Base-by-base conservation (phyloP, 2,797 vertebrate species). In the Schizopygopsis pylzovi region DNA sequence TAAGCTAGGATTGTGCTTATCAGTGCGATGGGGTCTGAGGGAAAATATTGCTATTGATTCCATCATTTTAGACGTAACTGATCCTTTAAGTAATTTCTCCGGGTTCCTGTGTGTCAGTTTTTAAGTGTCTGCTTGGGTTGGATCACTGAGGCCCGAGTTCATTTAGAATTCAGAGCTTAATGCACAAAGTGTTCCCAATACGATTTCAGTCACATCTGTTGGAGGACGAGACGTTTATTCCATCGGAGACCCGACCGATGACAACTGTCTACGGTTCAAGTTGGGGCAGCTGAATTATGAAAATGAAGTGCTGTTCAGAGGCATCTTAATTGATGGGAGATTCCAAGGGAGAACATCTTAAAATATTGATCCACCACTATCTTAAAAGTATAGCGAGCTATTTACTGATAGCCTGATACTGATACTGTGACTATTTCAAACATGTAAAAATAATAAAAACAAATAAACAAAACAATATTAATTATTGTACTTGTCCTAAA, bases 11-110 rank as follows among this genome's bases (percentile, higher is more conserved):
- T 95, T 96, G 95, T 95, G 93, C 95, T 96, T 96, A 96, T 97
- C 93, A 92, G 93, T 94, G 92, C 92, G 91, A 95, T 95, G 95
- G 95, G 95, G 93, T 95, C 92, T 92, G 92, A 94, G 93, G 94
- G 96, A 97, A 98, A 98, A 99, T 98, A 98, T 98, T 98, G 95
- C 96, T 98, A 99, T 99, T 97, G 97, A 99, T 99, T 97, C 93
- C 90, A 95, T 95, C 93, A 92, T 96, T 97, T 97, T 96, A 97
- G 95, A 95, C 93, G 97, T 97, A 99, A 98, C 94, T 86, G 96
- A 98, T 97, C 95, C 93, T 94, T 97, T 97, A 96, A 97, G 96
- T 96, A 96, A 95, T 95, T 96, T 96, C 95, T 95, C 92, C 92
- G 93, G 93, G 95, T 94, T 95, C 95, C 92, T 91, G 89, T 95